Conservation (phyloP, 1,140 invertebrate species). For the Ceratosolen fusciceps region DNA sequence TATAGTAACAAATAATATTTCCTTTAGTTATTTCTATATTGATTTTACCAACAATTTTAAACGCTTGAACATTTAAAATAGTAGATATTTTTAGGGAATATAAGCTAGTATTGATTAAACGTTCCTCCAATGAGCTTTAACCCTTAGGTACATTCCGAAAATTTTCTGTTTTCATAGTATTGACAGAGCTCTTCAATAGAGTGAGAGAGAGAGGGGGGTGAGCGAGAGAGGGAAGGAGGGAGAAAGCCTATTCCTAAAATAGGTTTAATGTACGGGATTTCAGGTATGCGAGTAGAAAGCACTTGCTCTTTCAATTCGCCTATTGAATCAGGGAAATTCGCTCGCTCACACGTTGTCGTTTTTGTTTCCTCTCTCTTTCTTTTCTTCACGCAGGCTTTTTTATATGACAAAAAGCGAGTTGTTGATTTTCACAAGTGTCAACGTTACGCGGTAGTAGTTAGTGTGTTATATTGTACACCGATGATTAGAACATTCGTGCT, state of each 20-base stretch:
- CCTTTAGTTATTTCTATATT: no score
- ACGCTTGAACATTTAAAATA: no score
- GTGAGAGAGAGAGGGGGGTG: no score
- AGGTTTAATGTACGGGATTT: background rate
- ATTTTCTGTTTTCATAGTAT: no score
- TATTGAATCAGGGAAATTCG: constrained; percentile 18
- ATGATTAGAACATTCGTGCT: background rate
- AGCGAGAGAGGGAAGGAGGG: no score
- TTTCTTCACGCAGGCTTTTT: background rate
- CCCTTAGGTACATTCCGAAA: no score
- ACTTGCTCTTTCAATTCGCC: constrained; percentile 7
- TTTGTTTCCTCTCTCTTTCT: background rate
- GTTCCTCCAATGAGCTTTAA: no score
- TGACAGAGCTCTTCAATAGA: no score
- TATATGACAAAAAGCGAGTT: constrained; percentile 20
- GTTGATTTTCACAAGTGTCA: background rate
- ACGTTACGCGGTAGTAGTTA: background rate
- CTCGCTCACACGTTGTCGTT: background rate
- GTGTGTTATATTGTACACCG: background rate
- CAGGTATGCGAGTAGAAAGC: background rate
- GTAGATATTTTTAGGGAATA: no score
- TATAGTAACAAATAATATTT: no score
- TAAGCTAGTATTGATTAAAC: no score
- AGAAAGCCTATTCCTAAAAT: background rate
- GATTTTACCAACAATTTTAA: no score